Percentiles rank a stretch among this genome's conserved stretches.
Evolutionary conservation across 2,888 invertebrate genomes (phyloP).

Genomic region (Amblyjoppa fuscipennis): DNA sequence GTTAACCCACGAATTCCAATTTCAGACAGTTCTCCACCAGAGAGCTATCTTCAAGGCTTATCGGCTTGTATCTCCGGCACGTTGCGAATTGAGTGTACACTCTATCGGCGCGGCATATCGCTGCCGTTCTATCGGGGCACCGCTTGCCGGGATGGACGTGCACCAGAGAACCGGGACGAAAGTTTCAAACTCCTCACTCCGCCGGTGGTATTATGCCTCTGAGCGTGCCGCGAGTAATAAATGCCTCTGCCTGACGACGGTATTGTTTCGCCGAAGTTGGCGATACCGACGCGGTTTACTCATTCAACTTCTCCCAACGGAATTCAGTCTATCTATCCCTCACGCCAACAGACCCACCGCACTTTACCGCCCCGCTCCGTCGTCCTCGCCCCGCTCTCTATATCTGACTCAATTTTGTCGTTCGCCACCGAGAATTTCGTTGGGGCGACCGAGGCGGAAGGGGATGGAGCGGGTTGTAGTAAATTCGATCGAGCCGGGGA

Average conservation of each 20-base stretch:
- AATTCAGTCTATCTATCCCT: slow-evolving; percentile 11
- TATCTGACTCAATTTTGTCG: slow-evolving; percentile 3
- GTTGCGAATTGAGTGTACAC: background rate
- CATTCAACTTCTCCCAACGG: slow-evolving; percentile 39
- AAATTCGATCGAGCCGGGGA: background rate
- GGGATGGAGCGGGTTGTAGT: background rate
- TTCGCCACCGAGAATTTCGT: slow-evolving; percentile 1
- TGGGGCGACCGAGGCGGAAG: background rate
- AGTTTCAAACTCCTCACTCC: background rate
- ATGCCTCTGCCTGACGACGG: slow-evolving; percentile 21
- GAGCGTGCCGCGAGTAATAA: slow-evolving; percentile 37
- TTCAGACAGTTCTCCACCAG: background rate
- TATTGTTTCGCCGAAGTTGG: slow-evolving; percentile 26
- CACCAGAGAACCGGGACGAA: background rate
- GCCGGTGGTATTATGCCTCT: background rate
- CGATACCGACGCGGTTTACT: slow-evolving; percentile 21
- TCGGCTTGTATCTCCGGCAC: slow-evolving; percentile 4
- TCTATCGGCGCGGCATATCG: background rate
- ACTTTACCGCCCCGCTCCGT: background rate
- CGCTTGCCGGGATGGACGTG: background rate
- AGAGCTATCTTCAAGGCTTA: background rate
- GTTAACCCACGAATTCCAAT: background rate
- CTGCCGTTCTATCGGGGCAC: background rate
- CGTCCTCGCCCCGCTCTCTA: background rate
- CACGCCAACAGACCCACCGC: background rate